Percentiles rank a stretch among this genome's conserved stretches.
Conservation (phyloP, 2,113 vertebrate genomes). For the Ascaphus truei region DNA sequence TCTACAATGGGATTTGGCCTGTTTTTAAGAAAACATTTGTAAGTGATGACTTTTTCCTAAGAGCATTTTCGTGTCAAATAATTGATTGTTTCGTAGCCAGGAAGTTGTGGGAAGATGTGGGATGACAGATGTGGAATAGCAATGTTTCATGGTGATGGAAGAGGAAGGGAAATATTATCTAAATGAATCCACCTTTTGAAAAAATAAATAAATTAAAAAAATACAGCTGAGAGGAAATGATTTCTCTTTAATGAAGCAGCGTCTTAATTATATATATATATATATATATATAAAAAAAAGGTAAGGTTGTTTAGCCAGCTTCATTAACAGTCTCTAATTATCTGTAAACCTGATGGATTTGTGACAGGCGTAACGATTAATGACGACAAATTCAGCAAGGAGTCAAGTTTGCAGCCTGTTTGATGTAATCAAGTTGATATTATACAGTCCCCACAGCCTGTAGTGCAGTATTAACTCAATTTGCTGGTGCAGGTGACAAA, state of each 20-base stretch:
- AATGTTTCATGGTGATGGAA: slow-evolving; percentile 73
- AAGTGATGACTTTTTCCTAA: slow-evolving; percentile 75
- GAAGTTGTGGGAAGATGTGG: slow-evolving; percentile 74
- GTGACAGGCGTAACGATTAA: slow-evolving; percentile 98
- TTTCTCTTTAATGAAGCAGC: slow-evolving; percentile 78
- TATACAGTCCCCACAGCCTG: slow-evolving; percentile 90
- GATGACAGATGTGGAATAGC: slow-evolving; percentile 74
- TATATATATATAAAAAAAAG: slow-evolving; percentile 54
- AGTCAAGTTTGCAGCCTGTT: slow-evolving; percentile 95
- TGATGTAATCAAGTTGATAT: slow-evolving; percentile 98
- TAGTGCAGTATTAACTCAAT: slow-evolving; percentile 92
- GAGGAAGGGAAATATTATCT: slow-evolving; percentile 75
- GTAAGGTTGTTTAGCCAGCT: slow-evolving; percentile 87
- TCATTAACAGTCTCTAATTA: slow-evolving; percentile 99
- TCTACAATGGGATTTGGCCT: slow-evolving; percentile 54
- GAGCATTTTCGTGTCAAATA: slow-evolving; percentile 76
- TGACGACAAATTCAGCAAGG: slow-evolving; percentile 98
- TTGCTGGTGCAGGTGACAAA: slow-evolving; percentile 96
- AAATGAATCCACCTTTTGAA: slow-evolving; percentile 68
- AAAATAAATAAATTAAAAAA: slow-evolving; percentile 58
- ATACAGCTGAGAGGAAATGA: slow-evolving; percentile 72
- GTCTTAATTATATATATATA: slow-evolving; percentile 95
- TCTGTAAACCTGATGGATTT: slow-evolving; percentile 98
- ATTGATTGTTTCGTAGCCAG: slow-evolving; percentile 81
- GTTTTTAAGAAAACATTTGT: slow-evolving; percentile 57